Percentiles rank a stretch among this genome's conserved stretches.
Conservation (phyloP, 2,113 vertebrate genomes). For the Petroica traversi region DNA sequence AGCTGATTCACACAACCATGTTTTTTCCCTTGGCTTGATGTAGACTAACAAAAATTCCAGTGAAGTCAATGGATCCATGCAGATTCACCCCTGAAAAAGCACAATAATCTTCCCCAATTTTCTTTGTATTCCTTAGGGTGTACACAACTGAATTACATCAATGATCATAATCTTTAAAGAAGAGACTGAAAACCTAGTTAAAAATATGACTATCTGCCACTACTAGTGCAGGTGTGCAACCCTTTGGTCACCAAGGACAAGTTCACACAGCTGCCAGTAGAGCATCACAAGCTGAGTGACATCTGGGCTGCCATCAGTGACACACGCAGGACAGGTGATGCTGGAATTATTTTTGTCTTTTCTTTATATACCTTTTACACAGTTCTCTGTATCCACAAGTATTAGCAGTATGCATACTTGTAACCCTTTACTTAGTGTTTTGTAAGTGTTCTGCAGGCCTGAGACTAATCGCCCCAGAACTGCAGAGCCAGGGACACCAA, state of each 20-base stretch:
- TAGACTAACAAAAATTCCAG: background rate
- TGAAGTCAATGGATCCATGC: background rate
- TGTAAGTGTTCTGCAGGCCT: too few species aligned
- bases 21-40: background rate
- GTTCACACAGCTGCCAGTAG: rapidly evolving
- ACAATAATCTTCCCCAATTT: background rate
- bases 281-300: rapidly evolving
- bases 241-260: rapidly evolving
- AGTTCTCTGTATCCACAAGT: too few species aligned
- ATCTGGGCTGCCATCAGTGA: background rate
- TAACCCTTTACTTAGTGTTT: too few species aligned
- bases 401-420: too few species aligned
- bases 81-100: background rate
- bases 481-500: too few species aligned
- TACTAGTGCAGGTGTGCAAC: background rate
- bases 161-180: background rate
- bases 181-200: background rate
- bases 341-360: too few species aligned
- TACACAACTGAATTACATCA: background rate
- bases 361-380: too few species aligned
- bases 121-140: background rate
- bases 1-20: background rate
- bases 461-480: too few species aligned
- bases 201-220: background rate
- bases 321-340: background rate